Evolutionary conservation across 2,888 invertebrate species (phyloP).

Genomic region (Melanophora roralis): DNA sequence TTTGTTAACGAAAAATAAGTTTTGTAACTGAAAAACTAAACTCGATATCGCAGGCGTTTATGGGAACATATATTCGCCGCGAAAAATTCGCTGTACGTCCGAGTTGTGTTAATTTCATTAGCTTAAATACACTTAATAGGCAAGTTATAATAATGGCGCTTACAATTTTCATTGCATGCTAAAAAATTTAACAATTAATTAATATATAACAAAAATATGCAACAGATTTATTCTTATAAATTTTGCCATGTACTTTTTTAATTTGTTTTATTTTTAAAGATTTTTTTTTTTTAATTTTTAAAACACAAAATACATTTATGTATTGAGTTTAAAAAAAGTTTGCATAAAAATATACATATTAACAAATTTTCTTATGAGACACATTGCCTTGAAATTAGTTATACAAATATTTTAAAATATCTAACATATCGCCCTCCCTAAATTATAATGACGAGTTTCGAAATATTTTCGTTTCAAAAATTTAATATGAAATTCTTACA

Average conservation of each 20-base stretch:
- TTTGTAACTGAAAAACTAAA: no score
- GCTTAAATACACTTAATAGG: no score
- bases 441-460: no score
- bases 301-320: constrained; percentile 14
- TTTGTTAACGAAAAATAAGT: no score
- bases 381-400: constrained; percentile 29
- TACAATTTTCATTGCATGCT: constrained; percentile 10
- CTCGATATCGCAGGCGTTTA: no score
- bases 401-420: background rate
- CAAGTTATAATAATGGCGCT: no score
- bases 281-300: constrained; percentile 20
- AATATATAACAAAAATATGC: background rate
- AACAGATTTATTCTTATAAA: background rate
- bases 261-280: background rate
- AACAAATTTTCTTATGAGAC: constrained; percentile 2
- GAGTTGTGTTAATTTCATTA: no score
- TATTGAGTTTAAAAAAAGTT: background rate
- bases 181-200: constrained; percentile 21
- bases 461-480: no score
- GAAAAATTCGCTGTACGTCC: no score
- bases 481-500: background rate
- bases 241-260: background rate
- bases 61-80: no score
- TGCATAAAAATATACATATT: background rate
- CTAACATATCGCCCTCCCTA: no score